These are phyloP conservation scores for Phyto melanocephala DNA, from an alignment of 2,888 invertebrate genomes.

Conservation along the genomic window DNA sequence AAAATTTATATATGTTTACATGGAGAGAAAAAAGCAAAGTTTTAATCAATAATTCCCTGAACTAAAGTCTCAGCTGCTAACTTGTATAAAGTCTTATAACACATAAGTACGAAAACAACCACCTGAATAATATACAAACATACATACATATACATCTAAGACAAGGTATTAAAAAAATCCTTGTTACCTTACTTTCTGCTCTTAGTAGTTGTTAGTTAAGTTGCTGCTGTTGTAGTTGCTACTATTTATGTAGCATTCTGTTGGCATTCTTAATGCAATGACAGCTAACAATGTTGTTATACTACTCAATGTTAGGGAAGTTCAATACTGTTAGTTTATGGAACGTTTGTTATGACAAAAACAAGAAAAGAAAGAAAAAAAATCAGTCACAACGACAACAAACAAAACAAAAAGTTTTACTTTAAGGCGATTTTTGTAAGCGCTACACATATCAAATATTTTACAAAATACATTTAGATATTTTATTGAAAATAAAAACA, in stretches of 20 bases:
- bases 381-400: conserved; percentile 3
- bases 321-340: conserved; percentile 48
- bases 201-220: not conserved
- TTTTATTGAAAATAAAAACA: too few relatives aligned
- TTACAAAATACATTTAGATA: too few relatives aligned
- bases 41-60: conserved; percentile 62
- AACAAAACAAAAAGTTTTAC: not conserved
- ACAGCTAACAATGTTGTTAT: conserved; percentile 53
- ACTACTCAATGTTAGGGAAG: conserved; percentile 41
- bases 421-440: not conserved
- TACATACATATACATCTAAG: not conserved
- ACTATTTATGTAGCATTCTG: conserved; percentile 6
- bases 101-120: conserved; percentile 17
- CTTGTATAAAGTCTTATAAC: conserved; percentile 50
- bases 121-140: conserved; percentile 19
- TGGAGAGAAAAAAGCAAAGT: conserved; percentile 37
- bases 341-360: conserved; percentile 16
- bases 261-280: conserved; percentile 45
- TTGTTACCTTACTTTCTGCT: conserved; percentile 14
- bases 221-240: not conserved
- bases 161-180: conserved; percentile 22
- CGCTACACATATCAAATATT: not conserved
- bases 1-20: conserved; percentile 14
- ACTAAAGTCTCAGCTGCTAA: conserved; percentile 59
- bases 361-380: conserved; percentile 8